Percentiles rank a stretch among this genome's conserved stretches.
These are phyloP conservation scores for Drosophila navojoa DNA, from an alignment of 1,140 invertebrate species.

Conservation along the genomic window DNA sequence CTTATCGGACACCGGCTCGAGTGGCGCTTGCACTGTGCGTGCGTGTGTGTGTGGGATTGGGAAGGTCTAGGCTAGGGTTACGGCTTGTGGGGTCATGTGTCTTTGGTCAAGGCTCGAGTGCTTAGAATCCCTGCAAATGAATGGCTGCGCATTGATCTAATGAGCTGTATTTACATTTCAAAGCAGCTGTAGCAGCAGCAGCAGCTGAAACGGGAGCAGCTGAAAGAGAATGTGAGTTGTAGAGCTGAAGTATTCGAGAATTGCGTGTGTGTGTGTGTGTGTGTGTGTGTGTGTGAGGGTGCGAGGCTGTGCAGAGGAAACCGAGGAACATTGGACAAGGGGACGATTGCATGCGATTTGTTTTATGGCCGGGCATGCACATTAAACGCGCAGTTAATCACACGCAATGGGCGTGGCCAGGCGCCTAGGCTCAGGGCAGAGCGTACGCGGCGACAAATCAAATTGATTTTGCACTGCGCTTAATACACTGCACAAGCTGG, in stretches of 20 bases:
- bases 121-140: conserved; percentile 68
- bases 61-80: not conserved
- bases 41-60: not conserved
- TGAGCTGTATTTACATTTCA: conserved; percentile 82
- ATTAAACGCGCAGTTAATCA: conserved; percentile 80
- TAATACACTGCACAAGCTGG: too few species aligned
- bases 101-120: conserved; percentile 2
- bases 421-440: conserved; percentile 10
- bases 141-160: conserved; percentile 77
- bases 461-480: conserved; percentile 63
- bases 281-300: not conserved
- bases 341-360: conserved; percentile 76
- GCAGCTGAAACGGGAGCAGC: conserved; percentile 14
- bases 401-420: conserved; percentile 64
- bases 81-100: not conserved
- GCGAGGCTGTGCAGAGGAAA: not conserved
- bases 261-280: too few species aligned
- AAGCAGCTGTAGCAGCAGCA: conserved; percentile 53
- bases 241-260: not conserved
- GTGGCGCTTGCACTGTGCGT: not conserved
- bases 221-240: conserved; percentile 5
- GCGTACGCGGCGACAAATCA: conserved; percentile 71
- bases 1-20: not conserved
- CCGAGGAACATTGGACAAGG: conserved; percentile 10
- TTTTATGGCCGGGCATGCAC: conserved; percentile 76